These are phyloP conservation scores for Petrolisthes cinctipes DNA, from an alignment of 2,888 invertebrate genomes.

Conservation along the genomic window DNA sequence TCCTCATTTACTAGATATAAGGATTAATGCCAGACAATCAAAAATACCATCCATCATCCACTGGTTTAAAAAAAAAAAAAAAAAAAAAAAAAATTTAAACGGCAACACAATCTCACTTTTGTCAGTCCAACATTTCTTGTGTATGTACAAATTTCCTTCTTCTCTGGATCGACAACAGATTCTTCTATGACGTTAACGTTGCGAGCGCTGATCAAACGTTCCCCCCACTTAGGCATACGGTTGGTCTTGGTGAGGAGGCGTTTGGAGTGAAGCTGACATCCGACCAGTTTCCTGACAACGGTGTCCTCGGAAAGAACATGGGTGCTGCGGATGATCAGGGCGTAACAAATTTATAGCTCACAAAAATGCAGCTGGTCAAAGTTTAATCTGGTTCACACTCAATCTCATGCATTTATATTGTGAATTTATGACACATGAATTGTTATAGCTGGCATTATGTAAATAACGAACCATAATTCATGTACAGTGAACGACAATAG, in stretches of 20 bases:
- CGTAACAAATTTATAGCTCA: not conserved
- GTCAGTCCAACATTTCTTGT: constrained; percentile 65
- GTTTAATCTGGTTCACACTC: too few relatives aligned
- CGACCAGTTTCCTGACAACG: constrained; percentile 65
- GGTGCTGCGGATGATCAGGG: constrained; percentile 74
- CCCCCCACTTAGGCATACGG: constrained; percentile 71
- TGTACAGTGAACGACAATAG: not conserved
- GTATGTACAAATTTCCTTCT: constrained; percentile 66
- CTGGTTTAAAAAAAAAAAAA: too few relatives aligned
- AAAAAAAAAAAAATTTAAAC: too few relatives aligned
- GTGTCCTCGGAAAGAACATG: constrained; percentile 73
- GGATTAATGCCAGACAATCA: too few relatives aligned
- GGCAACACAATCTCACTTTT: constrained; percentile 40
- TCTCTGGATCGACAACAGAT: constrained; percentile 84
- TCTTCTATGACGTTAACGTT: constrained; percentile 93
- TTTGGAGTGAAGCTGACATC: constrained; percentile 70
- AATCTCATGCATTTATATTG: too few relatives aligned
- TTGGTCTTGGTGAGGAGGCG: constrained; percentile 73
- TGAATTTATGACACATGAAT: not conserved
- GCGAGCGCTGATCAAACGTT: constrained; percentile 72
- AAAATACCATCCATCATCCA: too few relatives aligned
- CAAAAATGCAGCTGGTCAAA: too few relatives aligned
- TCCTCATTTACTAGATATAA: too few relatives aligned
- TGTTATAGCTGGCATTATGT: not conserved
- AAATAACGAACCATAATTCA: not conserved